Evolutionary conservation across 2,888 invertebrate genomes (phyloP).

Genomic region (Lasioglossum lativentre): DNA sequence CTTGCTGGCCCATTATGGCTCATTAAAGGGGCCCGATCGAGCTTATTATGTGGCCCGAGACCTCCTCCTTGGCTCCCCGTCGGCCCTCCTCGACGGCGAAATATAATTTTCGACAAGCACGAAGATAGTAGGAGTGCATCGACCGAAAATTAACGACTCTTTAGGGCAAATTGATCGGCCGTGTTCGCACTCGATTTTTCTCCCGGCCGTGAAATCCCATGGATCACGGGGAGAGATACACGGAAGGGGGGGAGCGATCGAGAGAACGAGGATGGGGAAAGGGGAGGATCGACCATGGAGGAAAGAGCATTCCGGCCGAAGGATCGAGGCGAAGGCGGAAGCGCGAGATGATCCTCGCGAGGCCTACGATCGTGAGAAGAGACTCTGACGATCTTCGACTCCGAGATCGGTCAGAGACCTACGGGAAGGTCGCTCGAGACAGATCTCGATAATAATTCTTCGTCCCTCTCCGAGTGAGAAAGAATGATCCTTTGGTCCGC

Average conservation of each 20-base stretch:
- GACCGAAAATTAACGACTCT: conserved; percentile 80
- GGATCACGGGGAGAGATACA: not conserved
- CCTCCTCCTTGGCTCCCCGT: conserved; percentile 63
- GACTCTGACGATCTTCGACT: conserved; percentile 38
- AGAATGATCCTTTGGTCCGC: not conserved
- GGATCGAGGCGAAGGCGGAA: conserved; percentile 62
- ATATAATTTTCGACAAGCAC: conserved; percentile 80
- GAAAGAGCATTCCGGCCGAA: conserved; percentile 8
- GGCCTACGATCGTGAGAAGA: conserved; percentile 57
- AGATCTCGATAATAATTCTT: conserved; percentile 22
- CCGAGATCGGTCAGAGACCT: conserved; percentile 51
- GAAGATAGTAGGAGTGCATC: conserved; percentile 74
- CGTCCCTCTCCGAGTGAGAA: not conserved
- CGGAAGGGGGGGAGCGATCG: not conserved
- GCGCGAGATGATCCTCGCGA: conserved; percentile 42
- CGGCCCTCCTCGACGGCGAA: conserved; percentile 62
- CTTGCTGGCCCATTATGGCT: conserved; percentile 83
- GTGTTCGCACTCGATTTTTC: conserved; percentile 81
- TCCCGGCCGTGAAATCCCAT: conserved; percentile 53
- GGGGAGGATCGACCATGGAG: not conserved
- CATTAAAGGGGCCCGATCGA: conserved; percentile 83
- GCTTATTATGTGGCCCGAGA: conserved; percentile 78
- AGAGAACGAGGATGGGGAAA: not conserved
- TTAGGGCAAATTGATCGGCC: conserved; percentile 83
- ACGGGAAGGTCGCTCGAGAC: conserved; percentile 25